Percentiles rank a stretch among this genome's conserved stretches.
Evolutionary conservation across 2,888 invertebrate genomes (phyloP).

Genomic region (Epirrhoe tristata): DNA sequence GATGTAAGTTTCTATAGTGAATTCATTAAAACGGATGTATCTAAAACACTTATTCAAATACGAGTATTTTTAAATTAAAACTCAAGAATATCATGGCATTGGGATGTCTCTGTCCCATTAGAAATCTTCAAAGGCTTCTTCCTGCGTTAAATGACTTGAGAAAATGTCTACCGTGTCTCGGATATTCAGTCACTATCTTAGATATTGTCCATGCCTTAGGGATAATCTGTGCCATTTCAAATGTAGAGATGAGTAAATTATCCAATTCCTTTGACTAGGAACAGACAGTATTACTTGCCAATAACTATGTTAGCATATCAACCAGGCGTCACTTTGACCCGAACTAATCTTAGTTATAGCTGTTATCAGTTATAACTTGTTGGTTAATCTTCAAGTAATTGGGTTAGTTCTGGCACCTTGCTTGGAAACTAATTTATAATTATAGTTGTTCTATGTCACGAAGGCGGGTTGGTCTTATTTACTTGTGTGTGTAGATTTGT

Average conservation of each 20-base stretch:
- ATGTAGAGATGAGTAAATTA: too few relatives aligned
- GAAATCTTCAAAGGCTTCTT: too few relatives aligned
- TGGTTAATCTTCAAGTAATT: neutral
- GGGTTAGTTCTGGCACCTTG: neutral
- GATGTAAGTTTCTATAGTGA: neutral
- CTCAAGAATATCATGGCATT: too few relatives aligned
- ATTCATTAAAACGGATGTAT: neutral
- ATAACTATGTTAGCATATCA: neutral
- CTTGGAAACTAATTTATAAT: neutral
- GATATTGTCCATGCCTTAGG: too few relatives aligned
- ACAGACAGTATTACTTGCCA: neutral
- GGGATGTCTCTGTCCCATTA: too few relatives aligned
- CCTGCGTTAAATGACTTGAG: too few relatives aligned
- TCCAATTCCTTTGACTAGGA: neutral
- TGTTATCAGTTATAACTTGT: too few relatives aligned
- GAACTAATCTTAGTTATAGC: neutral
- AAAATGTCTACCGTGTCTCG: too few relatives aligned
- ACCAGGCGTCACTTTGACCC: neutral
- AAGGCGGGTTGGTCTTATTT: neutral
- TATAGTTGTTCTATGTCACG: neutral
- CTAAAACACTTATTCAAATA: neutral
- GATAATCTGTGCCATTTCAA: too few relatives aligned
- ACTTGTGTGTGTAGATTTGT: too few relatives aligned
- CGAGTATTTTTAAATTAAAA: too few relatives aligned
- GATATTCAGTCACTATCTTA: too few relatives aligned